These are phyloP conservation scores for Molanna angustata DNA, from an alignment of 2,888 invertebrate genomes.

Conservation along the genomic window DNA sequence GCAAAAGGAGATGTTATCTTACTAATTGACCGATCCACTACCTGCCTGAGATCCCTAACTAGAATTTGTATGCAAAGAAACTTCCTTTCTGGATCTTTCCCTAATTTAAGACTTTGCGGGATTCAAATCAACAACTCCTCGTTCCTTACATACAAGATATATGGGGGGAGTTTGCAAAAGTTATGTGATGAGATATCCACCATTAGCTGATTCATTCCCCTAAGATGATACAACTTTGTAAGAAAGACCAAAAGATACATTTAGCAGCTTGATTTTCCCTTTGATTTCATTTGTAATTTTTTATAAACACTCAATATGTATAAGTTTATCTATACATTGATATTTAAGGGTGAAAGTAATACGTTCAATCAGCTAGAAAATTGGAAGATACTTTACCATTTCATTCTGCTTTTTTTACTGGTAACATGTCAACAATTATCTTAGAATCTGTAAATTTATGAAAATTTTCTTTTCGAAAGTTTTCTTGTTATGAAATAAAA, in stretches of 20 bases:
- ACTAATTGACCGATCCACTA: conserved; percentile 29
- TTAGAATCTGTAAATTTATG: neutral
- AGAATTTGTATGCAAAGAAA: conserved; percentile 27
- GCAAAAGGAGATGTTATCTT: conserved; percentile 28
- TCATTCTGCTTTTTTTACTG: conserved; percentile 8
- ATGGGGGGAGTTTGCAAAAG: conserved; percentile 15
- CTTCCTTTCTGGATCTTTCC: conserved; percentile 25
- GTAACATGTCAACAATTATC: neutral
- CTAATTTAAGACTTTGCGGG: conserved; percentile 30
- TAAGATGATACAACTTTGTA: too few relatives aligned
- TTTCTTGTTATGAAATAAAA: neutral
- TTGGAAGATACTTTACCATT: conserved; percentile 13
- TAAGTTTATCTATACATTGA: too few relatives aligned
- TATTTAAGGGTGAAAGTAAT: conserved; percentile 14
- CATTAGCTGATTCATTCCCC: too few relatives aligned
- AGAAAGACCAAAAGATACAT: too few relatives aligned
- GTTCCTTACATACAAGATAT: conserved; percentile 8
- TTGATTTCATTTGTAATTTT: too few relatives aligned
- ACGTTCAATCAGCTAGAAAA: conserved; percentile 15
- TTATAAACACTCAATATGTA: too few relatives aligned
- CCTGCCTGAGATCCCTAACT: conserved; percentile 21
- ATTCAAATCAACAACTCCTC: conserved; percentile 25
- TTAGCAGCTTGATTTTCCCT: too few relatives aligned
- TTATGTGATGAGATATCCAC: too few relatives aligned
- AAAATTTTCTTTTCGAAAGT: neutral